Evolutionary conservation across 2,797 vertebrate species (phyloP).

Genomic region (Sebastes hubbsi): DNA sequence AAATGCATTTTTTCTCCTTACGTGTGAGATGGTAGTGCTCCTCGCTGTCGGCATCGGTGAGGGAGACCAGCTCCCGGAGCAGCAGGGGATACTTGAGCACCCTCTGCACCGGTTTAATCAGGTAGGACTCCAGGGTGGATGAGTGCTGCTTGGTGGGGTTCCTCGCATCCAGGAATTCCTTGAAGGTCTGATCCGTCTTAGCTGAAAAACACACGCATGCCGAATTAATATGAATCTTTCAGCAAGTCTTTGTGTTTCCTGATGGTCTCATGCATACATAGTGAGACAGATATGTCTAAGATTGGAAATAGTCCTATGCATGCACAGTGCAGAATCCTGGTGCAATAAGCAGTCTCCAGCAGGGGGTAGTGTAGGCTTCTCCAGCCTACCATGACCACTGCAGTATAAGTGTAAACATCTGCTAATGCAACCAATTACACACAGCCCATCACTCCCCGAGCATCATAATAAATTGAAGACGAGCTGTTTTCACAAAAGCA

Average conservation of each 20-base stretch:
- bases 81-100: constrained; percentile 98
- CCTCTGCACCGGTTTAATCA: constrained; percentile 98
- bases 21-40: constrained; percentile 97
- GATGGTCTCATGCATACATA: not conserved
- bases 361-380: constrained; percentile 69
- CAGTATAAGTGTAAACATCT: constrained; percentile 18
- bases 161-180: constrained; percentile 91
- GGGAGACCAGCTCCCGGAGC: constrained; percentile 94
- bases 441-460: not conserved
- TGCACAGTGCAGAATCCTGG: constrained; percentile 36
- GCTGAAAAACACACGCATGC: constrained; percentile 72
- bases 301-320: not conserved
- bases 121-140: constrained; percentile 96
- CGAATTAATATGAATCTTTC: constrained; percentile 4
- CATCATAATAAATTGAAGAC: not conserved
- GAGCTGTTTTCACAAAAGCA: not conserved
- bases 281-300: not conserved
- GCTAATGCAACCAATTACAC: not conserved
- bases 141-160: constrained; percentile 98
- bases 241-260: not conserved
- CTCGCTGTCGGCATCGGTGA: constrained; percentile 94
- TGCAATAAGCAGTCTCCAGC: constrained; percentile 68
- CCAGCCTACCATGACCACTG: constrained; percentile 28
- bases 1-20: constrained; percentile 45
- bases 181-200: constrained; percentile 94